Evolutionary conservation across 2,113 vertebrate species (phyloP).

Genomic region (Catharus bicknelli): DNA sequence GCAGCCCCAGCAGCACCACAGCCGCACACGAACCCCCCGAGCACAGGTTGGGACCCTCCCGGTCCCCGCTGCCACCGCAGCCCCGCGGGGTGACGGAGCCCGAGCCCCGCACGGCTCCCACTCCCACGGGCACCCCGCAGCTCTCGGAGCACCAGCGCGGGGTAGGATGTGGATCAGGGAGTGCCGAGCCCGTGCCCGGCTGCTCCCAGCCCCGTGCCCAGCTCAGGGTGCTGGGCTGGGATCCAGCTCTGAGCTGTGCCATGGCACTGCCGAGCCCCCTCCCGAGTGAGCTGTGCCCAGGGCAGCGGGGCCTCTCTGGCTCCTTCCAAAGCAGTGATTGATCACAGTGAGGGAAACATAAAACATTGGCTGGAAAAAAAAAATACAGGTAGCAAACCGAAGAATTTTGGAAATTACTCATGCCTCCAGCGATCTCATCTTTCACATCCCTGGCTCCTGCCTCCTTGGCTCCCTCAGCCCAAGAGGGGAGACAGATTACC

Average conservation of each 20-base stretch:
- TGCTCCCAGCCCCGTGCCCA: background rate
- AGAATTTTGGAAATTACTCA: slow-evolving; percentile 46
- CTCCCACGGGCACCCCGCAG: background rate
- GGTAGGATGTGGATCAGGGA: background rate
- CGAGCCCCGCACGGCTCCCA: background rate
- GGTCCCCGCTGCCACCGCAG: too few relatives aligned
- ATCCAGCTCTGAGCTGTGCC: background rate
- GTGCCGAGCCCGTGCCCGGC: background rate
- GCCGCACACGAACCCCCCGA: accelerated
- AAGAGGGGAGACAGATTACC: slow-evolving; percentile 24
- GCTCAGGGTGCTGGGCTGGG: background rate
- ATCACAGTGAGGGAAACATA: background rate
- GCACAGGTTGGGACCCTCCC: background rate
- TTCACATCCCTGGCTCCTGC: slow-evolving; percentile 32
- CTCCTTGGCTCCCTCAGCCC: background rate
- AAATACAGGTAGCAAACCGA: background rate
- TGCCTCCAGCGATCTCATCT: slow-evolving; percentile 9
- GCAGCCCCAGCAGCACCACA: background rate
- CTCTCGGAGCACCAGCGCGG: background rate
- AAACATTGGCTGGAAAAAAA: background rate
- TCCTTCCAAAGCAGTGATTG: slow-evolving; percentile 31
- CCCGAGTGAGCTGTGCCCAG: background rate
- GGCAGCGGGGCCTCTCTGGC: background rate
- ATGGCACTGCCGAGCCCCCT: background rate
- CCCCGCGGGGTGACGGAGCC: background rate